Evolutionary conservation across 2,113 vertebrate species (phyloP).

Genomic region (Aspiorhynchus laticeps): DNA sequence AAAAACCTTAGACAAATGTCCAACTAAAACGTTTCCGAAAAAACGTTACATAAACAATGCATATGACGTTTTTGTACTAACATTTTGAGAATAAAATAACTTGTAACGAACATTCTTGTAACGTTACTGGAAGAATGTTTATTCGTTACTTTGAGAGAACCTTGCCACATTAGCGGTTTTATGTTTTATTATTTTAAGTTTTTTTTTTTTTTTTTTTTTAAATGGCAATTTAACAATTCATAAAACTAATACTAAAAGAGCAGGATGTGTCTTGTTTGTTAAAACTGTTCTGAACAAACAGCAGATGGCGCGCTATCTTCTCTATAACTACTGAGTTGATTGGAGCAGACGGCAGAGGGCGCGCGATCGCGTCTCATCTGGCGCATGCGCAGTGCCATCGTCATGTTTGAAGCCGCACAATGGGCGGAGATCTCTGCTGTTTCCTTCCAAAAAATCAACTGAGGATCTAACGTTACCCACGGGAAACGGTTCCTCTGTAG

Average conservation of each 20-base stretch:
- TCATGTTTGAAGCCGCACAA: conserved; percentile 35
- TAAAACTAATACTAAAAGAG: neutral
- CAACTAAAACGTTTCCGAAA: too few species aligned
- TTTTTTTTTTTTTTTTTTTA: too few species aligned
- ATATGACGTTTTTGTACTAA: too few species aligned
- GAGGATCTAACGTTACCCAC: conserved; percentile 27
- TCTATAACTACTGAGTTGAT: neutral
- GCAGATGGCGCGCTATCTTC: neutral
- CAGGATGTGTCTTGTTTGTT: neutral
- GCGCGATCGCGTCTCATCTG: neutral
- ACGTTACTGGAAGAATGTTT: too few species aligned
- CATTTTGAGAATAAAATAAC: too few species aligned
- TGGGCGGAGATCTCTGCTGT: conserved; percentile 49
- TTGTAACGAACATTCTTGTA: too few species aligned
- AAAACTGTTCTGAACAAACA: neutral
- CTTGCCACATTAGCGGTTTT: too few species aligned
- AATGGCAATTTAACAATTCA: neutral
- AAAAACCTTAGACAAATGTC: too few species aligned
- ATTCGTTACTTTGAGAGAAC: too few species aligned
- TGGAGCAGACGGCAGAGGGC: neutral
- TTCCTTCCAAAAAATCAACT: conserved; percentile 37
- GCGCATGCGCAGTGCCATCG: conserved; percentile 44
- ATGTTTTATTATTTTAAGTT: too few species aligned
- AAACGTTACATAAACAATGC: too few species aligned
- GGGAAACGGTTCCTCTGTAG: neutral